Conservation (phyloP, 2,888 invertebrate genomes). For the Hirtodrosophila alboralis region DNA sequence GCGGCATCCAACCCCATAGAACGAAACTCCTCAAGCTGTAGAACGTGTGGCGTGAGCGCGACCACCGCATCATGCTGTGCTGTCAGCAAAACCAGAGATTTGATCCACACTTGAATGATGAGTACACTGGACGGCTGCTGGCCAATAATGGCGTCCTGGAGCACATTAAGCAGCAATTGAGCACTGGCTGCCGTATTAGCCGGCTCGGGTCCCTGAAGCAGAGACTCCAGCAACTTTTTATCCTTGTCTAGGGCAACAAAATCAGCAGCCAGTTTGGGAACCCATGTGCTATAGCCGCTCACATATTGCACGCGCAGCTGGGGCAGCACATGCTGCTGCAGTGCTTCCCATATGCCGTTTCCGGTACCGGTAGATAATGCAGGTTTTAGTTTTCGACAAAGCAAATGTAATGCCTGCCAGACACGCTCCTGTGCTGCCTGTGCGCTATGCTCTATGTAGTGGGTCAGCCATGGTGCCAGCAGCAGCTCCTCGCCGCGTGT, state of each 20-base stretch:
- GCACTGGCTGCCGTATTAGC: slow-evolving; percentile 74
- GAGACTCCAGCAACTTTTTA: slow-evolving; percentile 63
- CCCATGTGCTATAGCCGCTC: slow-evolving; percentile 74
- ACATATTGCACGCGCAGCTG: slow-evolving; percentile 79
- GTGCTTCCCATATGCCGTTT: slow-evolving; percentile 61
- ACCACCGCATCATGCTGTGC: slow-evolving; percentile 79
- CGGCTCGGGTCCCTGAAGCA: slow-evolving; percentile 74
- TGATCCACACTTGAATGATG: slow-evolving; percentile 82
- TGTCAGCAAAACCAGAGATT: slow-evolving; percentile 80
- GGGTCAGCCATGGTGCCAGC: slow-evolving; percentile 82
- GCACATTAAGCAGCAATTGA: slow-evolving; percentile 71
- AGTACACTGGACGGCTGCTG: slow-evolving; percentile 48
- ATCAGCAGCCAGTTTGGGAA: slow-evolving; percentile 81
- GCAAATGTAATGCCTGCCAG: slow-evolving; percentile 79
- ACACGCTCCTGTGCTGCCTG: slow-evolving; percentile 81
- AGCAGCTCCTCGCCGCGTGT: slow-evolving; percentile 79
- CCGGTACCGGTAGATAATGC: not conserved
- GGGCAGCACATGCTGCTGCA: slow-evolving; percentile 81
- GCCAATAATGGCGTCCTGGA: slow-evolving; percentile 24
- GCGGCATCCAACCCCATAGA: slow-evolving; percentile 60
- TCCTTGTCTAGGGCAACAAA: slow-evolving; percentile 73
- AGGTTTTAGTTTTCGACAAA: slow-evolving; percentile 55
- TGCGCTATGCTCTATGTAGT: slow-evolving; percentile 78
- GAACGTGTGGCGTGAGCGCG: slow-evolving; percentile 70
- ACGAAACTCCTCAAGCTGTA: slow-evolving; percentile 75